Percentiles rank a stretch among this genome's conserved stretches.
Conservation (phyloP, 2,113 vertebrate species). For the Calyptommatus sinebrachiatus region DNA sequence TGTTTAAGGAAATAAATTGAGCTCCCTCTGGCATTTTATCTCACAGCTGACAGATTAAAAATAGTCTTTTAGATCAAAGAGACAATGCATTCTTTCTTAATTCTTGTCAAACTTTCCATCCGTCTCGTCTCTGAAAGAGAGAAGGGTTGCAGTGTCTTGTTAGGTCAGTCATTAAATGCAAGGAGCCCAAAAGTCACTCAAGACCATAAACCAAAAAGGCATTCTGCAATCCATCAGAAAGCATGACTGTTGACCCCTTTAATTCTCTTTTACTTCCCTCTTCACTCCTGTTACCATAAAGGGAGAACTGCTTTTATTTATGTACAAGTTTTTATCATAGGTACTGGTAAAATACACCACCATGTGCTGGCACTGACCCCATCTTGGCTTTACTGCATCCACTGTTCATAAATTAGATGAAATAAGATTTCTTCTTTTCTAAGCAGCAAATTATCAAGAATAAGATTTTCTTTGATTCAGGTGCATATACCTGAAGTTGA, state of each 20-base stretch:
- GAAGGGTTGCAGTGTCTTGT: conserved; percentile 42
- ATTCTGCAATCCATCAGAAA: conserved; percentile 41
- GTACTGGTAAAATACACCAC: conserved; percentile 60
- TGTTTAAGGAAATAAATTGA: conserved; percentile 52
- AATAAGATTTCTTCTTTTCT: conserved; percentile 41
- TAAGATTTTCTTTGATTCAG: conserved; percentile 65
- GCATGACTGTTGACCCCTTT: conserved; percentile 39
- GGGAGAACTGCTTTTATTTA: conserved; percentile 45
- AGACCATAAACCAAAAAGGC: conserved; percentile 47
- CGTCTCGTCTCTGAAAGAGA: conserved; percentile 50
- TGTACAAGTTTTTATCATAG: conserved; percentile 47
- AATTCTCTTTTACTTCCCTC: conserved; percentile 40
- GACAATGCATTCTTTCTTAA: conserved; percentile 62
- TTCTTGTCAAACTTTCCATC: conserved; percentile 48
- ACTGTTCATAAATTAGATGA: conserved; percentile 67
- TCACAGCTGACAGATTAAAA: conserved; percentile 55
- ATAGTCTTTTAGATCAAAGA: conserved; percentile 58
- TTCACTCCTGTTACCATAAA: conserved; percentile 34
- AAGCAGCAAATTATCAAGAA: conserved; percentile 60
- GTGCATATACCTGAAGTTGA: conserved; percentile 47
- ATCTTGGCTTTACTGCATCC: conserved; percentile 62
- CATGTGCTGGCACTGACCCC: conserved; percentile 57
- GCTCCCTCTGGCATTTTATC: conserved; percentile 59
- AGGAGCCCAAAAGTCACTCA: conserved; percentile 55
- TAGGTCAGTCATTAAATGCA: conserved; percentile 50